These are phyloP conservation scores for Heliconius aoede DNA, from an alignment of 2,888 invertebrate species.

Conservation along the genomic window DNA sequence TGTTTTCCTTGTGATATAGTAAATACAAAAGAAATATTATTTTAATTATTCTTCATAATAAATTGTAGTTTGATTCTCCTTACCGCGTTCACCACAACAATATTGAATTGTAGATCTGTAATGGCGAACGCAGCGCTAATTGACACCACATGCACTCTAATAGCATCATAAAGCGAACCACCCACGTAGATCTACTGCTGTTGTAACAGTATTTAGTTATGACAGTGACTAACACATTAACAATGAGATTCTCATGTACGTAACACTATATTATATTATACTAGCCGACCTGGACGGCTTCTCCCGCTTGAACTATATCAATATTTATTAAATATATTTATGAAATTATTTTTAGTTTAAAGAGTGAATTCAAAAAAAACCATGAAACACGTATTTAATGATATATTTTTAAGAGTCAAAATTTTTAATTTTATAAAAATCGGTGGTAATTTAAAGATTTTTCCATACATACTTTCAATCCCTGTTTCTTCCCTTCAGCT, in stretches of 20 bases:
- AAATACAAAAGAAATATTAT: not conserved
- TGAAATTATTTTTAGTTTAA: too few species aligned
- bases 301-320: too few species aligned
- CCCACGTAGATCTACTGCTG: slow-evolving; percentile 19
- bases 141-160: slow-evolving; percentile 18
- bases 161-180: slow-evolving; percentile 20
- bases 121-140: not conserved
- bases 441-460: too few species aligned
- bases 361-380: too few species aligned
- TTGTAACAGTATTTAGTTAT: not conserved
- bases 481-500: too few species aligned
- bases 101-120: slow-evolving; percentile 5
- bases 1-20: too few species aligned
- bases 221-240: slow-evolving; percentile 16
- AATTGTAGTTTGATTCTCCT: not conserved
- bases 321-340: too few species aligned
- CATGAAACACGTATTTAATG: too few species aligned
- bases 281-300: too few species aligned
- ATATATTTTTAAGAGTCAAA: too few species aligned
- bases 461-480: too few species aligned
- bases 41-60: not conserved
- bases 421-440: too few species aligned
- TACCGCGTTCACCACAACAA: not conserved
- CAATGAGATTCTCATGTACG: slow-evolving; percentile 21
- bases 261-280: slow-evolving; percentile 2